Evolutionary conservation across 2,888 invertebrate genomes (phyloP), one percentile per base, ranked within the genome.

Genomic region (Endomychus coccineus): DNA sequence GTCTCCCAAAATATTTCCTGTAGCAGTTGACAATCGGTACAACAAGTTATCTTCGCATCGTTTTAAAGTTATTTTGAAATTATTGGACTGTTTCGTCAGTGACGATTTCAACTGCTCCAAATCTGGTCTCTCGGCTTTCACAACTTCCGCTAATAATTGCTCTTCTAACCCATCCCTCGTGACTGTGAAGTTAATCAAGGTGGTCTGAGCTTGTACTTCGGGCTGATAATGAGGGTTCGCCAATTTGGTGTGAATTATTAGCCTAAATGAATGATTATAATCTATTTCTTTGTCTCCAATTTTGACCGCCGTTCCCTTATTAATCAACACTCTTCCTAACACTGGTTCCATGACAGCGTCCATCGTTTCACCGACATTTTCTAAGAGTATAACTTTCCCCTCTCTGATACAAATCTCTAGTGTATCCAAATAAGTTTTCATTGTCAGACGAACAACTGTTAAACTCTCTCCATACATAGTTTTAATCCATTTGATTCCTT

Each of bases 161-260:
- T 95, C 94, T 62, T 95, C 94, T 11, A 95, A 71, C 16, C 77
- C 94, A 62, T 92, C 91, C 55, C 80, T 77, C 0, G 94, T 95
- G 2, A 95, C 94, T 1, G 94, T 94, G 56, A 95, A 95, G 67
- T 95, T 94, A 43, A 95, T 92, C 10, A 95, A 73, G 1, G 94
- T 94, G 4, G 90, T 86, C 68, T 95, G 94, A 0, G 94, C 94
- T 66, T 95, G 94, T 78, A 94, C 87, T 68, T 95, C 94, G 0
- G 94, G 94, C 59, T 94, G 90, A 61, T 92, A 95, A 67, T 94
- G 94, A 0, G 94, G 94, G 69, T 94, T 95, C 1, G 88, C 91
- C 42, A 95, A 66, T 66, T 95, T 95, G 0, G 94, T 94, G 60
- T 95, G 94, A 1, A 95, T 63, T 44, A 95, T 79, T 3, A 95